These are phyloP conservation scores for Rhegmatorhina hoffmannsi DNA, from an alignment of 2,113 vertebrate genomes.

Conservation along the genomic window DNA sequence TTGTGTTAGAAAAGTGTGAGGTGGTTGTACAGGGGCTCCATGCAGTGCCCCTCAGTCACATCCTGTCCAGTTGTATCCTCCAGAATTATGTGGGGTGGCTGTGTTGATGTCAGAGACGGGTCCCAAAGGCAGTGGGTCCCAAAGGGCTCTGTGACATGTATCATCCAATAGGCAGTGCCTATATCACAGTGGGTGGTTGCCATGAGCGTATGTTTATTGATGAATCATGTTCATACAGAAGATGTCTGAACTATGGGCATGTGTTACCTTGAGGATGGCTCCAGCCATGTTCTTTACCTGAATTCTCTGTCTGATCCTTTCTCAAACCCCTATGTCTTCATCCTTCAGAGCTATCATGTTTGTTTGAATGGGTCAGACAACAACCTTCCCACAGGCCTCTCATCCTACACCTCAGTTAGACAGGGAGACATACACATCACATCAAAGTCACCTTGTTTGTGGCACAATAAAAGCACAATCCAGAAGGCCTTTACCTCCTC, in stretches of 20 bases:
- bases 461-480: background rate
- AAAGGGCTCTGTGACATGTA: background rate
- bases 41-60: background rate
- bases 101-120: accelerated
- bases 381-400: background rate
- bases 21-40: background rate
- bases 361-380: background rate
- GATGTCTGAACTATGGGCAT: background rate
- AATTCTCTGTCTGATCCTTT: background rate
- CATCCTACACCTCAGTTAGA: background rate
- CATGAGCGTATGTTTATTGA: background rate
- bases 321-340: background rate
- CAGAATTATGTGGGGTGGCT: accelerated
- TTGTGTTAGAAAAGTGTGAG: background rate
- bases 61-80: background rate
- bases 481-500: background rate
- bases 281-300: background rate
- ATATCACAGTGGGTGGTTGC: background rate
- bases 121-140: background rate
- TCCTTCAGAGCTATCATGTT: background rate
- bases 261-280: background rate
- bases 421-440: background rate
- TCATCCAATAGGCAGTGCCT: background rate
- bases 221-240: background rate
- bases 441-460: background rate